phyloP scores from a whole-genome alignment of 2,888 invertebrate genomes.

The Fissipunctia ypsillon region DNA sequence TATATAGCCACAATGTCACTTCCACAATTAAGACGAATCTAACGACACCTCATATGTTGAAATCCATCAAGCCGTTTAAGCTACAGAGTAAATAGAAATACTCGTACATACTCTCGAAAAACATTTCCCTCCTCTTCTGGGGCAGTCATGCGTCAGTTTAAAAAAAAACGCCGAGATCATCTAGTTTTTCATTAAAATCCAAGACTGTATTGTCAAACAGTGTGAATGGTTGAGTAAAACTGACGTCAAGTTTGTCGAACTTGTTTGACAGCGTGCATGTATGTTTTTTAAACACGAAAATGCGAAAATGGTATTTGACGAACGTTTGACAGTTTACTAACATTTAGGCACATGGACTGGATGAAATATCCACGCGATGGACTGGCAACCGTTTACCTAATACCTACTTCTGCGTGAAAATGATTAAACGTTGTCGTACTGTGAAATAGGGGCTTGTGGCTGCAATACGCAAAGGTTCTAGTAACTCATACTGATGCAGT shows the following conservation, averaged over 20 bases:
- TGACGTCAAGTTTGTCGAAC: conserved; percentile 65
- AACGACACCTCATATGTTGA: too few species aligned
- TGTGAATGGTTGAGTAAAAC: conserved; percentile 46
- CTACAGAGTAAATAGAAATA: too few species aligned
- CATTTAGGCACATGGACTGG: conserved; percentile 49
- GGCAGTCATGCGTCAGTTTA: background rate
- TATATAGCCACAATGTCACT: too few species aligned
- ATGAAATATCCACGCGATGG: conserved; percentile 37
- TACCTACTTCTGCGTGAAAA: conserved; percentile 16
- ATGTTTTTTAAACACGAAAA: conserved; percentile 67
- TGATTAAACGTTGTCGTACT: conserved; percentile 13
- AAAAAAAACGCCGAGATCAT: background rate
- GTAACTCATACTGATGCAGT: too few species aligned
- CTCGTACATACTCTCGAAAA: too few species aligned
- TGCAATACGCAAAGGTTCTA: background rate
- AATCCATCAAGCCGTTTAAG: too few species aligned
- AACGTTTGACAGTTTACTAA: conserved; percentile 64
- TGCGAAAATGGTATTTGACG: conserved; percentile 65
- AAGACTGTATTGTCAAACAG: conserved; percentile 44
- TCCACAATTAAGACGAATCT: too few species aligned
- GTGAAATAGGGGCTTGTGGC: background rate
- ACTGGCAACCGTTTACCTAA: conserved; percentile 17
- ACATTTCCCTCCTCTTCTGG: too few species aligned
- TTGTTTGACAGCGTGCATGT: conserved; percentile 63
- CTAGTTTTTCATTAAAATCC: conserved; percentile 11